Base-by-base conservation (phyloP, 2,797 vertebrate genomes). In the Prunella strophiata region DNA sequence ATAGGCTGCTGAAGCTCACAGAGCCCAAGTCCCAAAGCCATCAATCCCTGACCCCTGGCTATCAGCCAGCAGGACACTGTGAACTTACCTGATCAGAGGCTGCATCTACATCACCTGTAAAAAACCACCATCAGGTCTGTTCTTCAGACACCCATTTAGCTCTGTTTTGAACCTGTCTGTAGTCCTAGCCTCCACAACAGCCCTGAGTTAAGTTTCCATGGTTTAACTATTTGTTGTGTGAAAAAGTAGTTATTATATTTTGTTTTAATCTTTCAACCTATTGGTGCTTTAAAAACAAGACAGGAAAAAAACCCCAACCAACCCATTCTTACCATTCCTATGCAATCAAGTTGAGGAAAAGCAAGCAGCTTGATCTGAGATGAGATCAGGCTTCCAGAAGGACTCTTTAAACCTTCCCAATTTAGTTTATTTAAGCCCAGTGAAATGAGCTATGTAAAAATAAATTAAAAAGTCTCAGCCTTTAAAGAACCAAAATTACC, bases 401-500 rank as follows among this genome's bases (percentile, higher is more conserved):
- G 75, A 73, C n/a, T 87, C 85, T 92, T 88, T 36, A 86, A 92
- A 82, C 45, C 43, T 91, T 83, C 47, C 67, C 85, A 77, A 80
- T 91, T 85, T 43, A 54, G 17, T 75, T 88, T 96, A 65, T 93
- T 85, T 91, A 92, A 91, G 10, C 57, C 54, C 51, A 55, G 88
- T 68, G 88, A 95, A 96, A 95, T 75, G 81, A 95, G 77, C 83
- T 91, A 52, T 91, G 68, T 10, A 74, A 90, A 94, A 95, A 94
- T 55, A 84, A 58, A 93, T 89, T 11, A 59, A 89, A 85, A 96
- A 82, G 10, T 59, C 77, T 77, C 74, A 91, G 77, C 40, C 32
- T 92, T 94, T 94, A 93, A 94, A 88, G 74, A 94, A 94, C 38
- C 42, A 87, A 92, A 94, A 94, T 87, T 94, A 88, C 81, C 86